Percentiles rank a stretch among this genome's conserved stretches.
phyloP scores from a whole-genome alignment of 2,113 vertebrate genomes.

The Megalops atlanticus region DNA sequence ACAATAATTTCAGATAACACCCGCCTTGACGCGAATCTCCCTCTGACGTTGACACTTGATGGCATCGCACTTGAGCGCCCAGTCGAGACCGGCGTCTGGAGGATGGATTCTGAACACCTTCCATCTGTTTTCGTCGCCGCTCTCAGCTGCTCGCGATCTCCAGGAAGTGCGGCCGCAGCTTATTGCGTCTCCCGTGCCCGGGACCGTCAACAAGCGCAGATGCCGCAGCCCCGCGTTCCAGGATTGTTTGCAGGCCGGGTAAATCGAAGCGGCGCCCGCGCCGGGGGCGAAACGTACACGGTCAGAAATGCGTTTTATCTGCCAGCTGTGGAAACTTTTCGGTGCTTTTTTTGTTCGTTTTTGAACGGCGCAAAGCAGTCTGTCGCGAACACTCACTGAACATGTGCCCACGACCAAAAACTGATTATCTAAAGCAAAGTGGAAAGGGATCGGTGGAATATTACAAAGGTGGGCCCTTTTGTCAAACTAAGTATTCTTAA shows the following conservation, averaged over 20 bases:
- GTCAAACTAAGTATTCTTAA: neutral
- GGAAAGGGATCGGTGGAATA: neutral
- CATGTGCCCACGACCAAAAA: neutral
- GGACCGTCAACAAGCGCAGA: conserved; percentile 41
- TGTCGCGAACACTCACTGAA: neutral
- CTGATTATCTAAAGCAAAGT: neutral
- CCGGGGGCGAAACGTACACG: neutral
- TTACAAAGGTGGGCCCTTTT: neutral
- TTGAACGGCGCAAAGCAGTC: neutral
- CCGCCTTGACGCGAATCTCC: neutral
- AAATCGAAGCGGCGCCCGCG: too few relatives aligned
- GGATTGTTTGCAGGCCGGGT: too few relatives aligned
- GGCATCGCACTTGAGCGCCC: conserved; percentile 26
- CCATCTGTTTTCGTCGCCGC: conserved; percentile 42
- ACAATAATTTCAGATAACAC: neutral
- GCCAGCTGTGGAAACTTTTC: neutral
- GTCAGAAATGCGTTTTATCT: neutral
- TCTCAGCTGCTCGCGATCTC: conserved; percentile 27
- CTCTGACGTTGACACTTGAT: neutral
- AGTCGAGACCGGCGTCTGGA: conserved; percentile 41
- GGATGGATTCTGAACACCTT: conserved; percentile 36
- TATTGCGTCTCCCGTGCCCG: conserved; percentile 29
- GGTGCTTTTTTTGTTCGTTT: neutral
- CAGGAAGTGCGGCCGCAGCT: conserved; percentile 24
- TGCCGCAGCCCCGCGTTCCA: too few relatives aligned